Percentiles rank a stretch among this genome's conserved stretches.
phyloP scores from a whole-genome alignment of 2,888 invertebrate genomes.

The Endotricha flammealis region DNA sequence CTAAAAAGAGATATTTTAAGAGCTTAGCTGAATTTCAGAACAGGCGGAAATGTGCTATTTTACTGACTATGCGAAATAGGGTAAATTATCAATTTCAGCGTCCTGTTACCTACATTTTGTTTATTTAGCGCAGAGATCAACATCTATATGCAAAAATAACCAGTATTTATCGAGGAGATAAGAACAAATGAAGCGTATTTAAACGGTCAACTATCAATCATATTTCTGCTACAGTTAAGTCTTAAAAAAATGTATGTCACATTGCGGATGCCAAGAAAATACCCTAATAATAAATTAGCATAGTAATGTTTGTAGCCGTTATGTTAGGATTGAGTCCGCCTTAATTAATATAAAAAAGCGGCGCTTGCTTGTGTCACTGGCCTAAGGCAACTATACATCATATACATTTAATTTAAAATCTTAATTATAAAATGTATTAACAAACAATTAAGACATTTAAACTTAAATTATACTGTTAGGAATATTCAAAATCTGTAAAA shows the following conservation, averaged over 20 bases:
- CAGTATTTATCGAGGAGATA: slow-evolving; percentile 26
- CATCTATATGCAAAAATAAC: slow-evolving; percentile 34
- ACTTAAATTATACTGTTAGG: too few species aligned
- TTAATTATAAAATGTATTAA: slow-evolving; percentile 12
- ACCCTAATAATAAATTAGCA: slow-evolving; percentile 76
- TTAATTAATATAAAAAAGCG: slow-evolving; percentile 67
- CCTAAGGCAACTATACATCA: slow-evolving; percentile 37
- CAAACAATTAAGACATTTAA: neutral
- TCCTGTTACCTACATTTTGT: too few species aligned
- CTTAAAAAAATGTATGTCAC: slow-evolving; percentile 72
- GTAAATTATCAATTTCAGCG: too few species aligned
- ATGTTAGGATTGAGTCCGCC: slow-evolving; percentile 65
- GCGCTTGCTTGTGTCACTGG: slow-evolving; percentile 64
- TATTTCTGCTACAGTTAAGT: slow-evolving; percentile 73
- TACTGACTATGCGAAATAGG: too few species aligned
- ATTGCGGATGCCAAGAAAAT: slow-evolving; percentile 72
- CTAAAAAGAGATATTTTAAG: too few species aligned
- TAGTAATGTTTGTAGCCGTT: slow-evolving; percentile 72
- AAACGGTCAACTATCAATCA: slow-evolving; percentile 73
- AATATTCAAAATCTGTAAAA: too few species aligned
- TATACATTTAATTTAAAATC: slow-evolving; percentile 29
- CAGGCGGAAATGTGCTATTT: too few species aligned
- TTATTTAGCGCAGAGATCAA: slow-evolving; percentile 41
- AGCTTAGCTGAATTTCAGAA: too few species aligned
- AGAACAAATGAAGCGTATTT: slow-evolving; percentile 49